A percentile compares a stretch with the other conserved stretches of the same genome.
Conservation (phyloP, 2,888 invertebrate genomes). For the Steinernema scapterisci region DNA sequence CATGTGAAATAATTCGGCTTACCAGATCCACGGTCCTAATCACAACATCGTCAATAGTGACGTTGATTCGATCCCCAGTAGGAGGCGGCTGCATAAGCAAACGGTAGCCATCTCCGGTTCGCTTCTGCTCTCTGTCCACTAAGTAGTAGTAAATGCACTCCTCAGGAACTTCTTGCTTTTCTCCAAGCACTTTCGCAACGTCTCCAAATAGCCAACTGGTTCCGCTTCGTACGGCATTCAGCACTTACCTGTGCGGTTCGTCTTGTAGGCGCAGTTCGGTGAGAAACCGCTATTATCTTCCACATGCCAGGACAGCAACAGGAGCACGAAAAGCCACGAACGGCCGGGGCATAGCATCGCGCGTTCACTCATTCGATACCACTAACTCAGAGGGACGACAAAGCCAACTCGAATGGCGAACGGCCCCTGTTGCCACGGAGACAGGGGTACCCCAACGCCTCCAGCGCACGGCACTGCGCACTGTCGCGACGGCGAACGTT, state of each 20-base stretch:
- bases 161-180: slow-evolving; percentile 40
- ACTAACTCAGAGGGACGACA: background rate
- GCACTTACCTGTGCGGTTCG: background rate
- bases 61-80: slow-evolving; percentile 47
- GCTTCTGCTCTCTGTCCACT: slow-evolving; percentile 46
- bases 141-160: slow-evolving; percentile 59
- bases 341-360: background rate
- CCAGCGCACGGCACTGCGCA: background rate
- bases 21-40: slow-evolving; percentile 44
- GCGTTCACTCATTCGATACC: background rate
- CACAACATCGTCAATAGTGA: slow-evolving; percentile 45
- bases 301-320: background rate
- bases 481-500: too few species aligned
- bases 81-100: slow-evolving; percentile 44
- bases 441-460: background rate
- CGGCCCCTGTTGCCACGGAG: slow-evolving; percentile 24
- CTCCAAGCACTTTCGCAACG: background rate
- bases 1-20: background rate
- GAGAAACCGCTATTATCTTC: background rate
- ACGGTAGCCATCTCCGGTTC: slow-evolving; percentile 18
- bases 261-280: background rate
- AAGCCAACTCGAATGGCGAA: slow-evolving; percentile 8
- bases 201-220: background rate
- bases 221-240: background rate
- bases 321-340: background rate